Evolutionary conservation across 1,140 invertebrate species (phyloP).

Genomic region (Periplaneta americana): DNA sequence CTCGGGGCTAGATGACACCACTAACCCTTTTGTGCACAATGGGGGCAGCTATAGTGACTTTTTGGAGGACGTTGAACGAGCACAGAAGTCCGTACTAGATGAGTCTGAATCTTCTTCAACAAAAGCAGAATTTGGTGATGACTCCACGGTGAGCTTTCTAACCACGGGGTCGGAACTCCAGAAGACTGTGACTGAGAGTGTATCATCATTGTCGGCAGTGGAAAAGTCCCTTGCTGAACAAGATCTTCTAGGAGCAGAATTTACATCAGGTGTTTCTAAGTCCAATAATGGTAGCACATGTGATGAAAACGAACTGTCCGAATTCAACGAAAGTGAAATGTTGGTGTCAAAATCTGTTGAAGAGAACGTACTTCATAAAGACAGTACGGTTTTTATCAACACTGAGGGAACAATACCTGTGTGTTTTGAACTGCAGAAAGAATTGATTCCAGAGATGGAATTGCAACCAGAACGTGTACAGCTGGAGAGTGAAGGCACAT

Average conservation of each 20-base stretch:
- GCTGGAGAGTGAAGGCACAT: background rate
- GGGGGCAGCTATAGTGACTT: background rate
- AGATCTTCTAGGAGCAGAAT: constrained; percentile 23
- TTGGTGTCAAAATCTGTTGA: background rate
- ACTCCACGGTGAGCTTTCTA: constrained; percentile 33
- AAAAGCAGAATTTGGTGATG: constrained; percentile 45
- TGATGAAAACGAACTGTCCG: background rate
- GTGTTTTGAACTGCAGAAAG: constrained; percentile 13
- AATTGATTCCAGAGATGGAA: constrained; percentile 3
- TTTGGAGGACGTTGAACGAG: background rate
- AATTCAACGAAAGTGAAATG: background rate
- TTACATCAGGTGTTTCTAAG: too few relatives aligned
- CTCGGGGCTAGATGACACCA: background rate
- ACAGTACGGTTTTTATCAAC: too few relatives aligned
- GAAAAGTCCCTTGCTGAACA: constrained; percentile 29
- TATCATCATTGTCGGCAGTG: constrained; percentile 17
- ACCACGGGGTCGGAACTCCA: constrained; percentile 27
- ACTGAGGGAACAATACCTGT: background rate
- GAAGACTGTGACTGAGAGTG: constrained; percentile 23
- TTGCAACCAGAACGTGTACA: constrained; percentile 6
- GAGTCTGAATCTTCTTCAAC: constrained; percentile 44
- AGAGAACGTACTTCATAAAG: background rate
- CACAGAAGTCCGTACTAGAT: constrained; percentile 30
- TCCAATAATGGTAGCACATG: background rate
- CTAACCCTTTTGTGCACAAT: background rate